Percentiles rank a stretch among this genome's conserved stretches.
These are phyloP conservation scores for Nomada ferruginata DNA, from an alignment of 2,888 invertebrate species.

Conservation along the genomic window DNA sequence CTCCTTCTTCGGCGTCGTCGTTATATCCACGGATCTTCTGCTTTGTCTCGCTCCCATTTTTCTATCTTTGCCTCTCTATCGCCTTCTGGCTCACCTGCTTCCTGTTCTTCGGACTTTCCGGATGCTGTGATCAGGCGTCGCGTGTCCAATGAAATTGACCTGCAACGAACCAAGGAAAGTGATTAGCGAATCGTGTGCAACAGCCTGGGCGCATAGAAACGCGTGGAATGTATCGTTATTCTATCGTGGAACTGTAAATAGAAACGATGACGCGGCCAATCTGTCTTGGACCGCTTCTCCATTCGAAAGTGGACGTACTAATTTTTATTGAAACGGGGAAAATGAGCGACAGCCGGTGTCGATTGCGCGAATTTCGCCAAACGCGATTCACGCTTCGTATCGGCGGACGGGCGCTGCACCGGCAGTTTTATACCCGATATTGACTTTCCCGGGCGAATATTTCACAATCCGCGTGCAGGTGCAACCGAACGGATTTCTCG, in stretches of 20 bases:
- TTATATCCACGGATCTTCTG: constrained; percentile 94
- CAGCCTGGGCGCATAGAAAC: too few species aligned
- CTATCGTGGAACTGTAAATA: too few species aligned
- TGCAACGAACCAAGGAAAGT: constrained; percentile 55
- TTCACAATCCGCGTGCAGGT: constrained; percentile 17
- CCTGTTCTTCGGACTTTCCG: constrained; percentile 27
- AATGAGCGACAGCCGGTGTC: background rate
- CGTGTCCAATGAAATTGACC: constrained; percentile 60
- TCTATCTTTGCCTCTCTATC: constrained; percentile 63
- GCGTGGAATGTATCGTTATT: too few species aligned
- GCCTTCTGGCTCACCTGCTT: constrained; percentile 54
- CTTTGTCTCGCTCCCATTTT: constrained; percentile 94
- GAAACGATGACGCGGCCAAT: too few species aligned
- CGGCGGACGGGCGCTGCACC: background rate
- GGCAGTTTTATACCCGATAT: background rate
- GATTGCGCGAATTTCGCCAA: background rate
- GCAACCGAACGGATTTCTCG: constrained; percentile 21
- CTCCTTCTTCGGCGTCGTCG: constrained; percentile 88
- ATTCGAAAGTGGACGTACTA: background rate
- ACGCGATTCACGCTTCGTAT: background rate
- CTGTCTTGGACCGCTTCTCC: background rate
- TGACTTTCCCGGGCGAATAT: background rate
- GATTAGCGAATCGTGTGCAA: background rate
- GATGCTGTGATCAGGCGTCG: constrained; percentile 54
- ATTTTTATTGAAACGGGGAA: background rate